Evolutionary conservation across 2,113 vertebrate species (phyloP).

Genomic region (Papio anubis): DNA sequence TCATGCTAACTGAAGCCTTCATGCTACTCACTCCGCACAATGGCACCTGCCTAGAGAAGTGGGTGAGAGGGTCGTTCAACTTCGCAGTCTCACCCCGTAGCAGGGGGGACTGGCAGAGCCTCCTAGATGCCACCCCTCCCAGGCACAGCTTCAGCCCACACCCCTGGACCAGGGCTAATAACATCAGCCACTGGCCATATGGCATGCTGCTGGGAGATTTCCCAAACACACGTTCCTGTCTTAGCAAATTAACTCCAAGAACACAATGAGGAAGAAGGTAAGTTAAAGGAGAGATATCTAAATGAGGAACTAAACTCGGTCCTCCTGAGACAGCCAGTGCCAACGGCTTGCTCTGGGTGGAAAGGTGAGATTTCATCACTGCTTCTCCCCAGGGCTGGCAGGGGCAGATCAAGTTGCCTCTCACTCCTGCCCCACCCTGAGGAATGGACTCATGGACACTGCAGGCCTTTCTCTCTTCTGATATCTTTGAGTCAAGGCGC

Average conservation of each 20-base stretch:
- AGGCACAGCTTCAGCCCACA: not conserved
- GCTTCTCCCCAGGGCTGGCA: conserved; percentile 21
- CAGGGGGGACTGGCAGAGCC: not conserved
- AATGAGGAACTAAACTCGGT: not conserved
- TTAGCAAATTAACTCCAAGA: conserved; percentile 8
- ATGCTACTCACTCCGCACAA: not conserved
- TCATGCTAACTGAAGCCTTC: fast-evolving
- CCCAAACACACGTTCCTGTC: not conserved
- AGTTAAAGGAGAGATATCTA: not conserved
- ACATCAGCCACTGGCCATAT: not conserved
- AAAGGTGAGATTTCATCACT: not conserved
- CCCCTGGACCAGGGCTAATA: not conserved
- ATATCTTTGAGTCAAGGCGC: conserved; percentile 74
- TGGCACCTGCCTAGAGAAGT: not conserved
- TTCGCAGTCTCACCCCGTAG: not conserved
- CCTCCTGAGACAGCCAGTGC: not conserved
- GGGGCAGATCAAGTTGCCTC: conserved; percentile 59
- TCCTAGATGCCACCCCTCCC: not conserved
- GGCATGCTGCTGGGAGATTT: not conserved
- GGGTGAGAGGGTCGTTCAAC: not conserved
- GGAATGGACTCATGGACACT: conserved; percentile 65
- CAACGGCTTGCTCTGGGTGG: not conserved
- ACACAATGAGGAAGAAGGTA: not conserved
- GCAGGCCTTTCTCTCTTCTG: conserved; percentile 59
- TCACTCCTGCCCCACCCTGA: conserved; percentile 54